Percentiles rank a stretch among this genome's conserved stretches.
phyloP scores from a whole-genome alignment of 2,113 vertebrate genomes.

The Pardalotus punctatus region DNA sequence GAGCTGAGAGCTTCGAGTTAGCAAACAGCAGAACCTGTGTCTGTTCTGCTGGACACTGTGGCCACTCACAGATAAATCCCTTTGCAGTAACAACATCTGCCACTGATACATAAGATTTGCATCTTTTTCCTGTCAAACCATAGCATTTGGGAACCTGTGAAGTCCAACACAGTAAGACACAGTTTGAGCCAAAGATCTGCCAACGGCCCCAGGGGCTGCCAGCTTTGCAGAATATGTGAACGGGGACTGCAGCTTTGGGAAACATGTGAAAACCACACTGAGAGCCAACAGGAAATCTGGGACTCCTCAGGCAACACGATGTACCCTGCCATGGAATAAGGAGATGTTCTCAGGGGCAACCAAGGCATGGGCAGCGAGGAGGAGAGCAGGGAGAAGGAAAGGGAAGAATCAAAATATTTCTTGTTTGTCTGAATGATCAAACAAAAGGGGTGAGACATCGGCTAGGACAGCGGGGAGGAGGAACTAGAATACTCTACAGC shows the following conservation, averaged over 20 bases:
- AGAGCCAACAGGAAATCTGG: slow-evolving; percentile 44
- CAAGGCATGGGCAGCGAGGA: not conserved
- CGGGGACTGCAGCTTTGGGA: not conserved
- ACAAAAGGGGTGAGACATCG: not conserved
- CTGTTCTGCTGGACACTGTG: not conserved
- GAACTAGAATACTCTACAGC: not conserved
- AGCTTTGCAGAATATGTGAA: not conserved
- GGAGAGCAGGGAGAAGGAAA: not conserved
- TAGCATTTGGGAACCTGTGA: not conserved
- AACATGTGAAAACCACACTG: not conserved
- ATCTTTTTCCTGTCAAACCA: not conserved
- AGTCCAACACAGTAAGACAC: not conserved
- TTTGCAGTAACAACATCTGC: not conserved
- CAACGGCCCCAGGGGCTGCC: not conserved
- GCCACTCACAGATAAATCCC: not conserved
- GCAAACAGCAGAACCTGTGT: not conserved
- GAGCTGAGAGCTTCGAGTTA: not conserved
- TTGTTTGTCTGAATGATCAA: not conserved
- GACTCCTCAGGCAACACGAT: not conserved
- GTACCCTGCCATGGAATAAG: not conserved
- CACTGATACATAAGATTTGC: not conserved
- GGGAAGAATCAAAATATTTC: not conserved
- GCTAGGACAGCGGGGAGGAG: not conserved
- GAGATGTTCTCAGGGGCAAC: not conserved
- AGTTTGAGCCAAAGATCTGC: slow-evolving; percentile 50